Conservation (phyloP, 1,140 invertebrate genomes). For the Drosophila bocqueti region DNA sequence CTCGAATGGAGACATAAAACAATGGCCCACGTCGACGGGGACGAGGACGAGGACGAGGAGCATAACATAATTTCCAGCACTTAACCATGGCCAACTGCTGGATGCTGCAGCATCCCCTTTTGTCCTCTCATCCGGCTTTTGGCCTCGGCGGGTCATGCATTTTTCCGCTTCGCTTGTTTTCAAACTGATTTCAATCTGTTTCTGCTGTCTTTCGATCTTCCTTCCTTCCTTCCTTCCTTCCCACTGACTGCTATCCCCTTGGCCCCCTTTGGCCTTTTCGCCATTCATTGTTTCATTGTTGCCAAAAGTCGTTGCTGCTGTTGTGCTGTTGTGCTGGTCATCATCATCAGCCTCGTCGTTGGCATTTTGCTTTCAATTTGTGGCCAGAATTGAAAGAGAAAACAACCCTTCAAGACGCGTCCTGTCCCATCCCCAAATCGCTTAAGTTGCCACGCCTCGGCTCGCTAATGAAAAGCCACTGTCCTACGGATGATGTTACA, state of each 20-base stretch:
- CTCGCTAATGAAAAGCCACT: conserved; percentile 57
- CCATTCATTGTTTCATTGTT: conserved; percentile 68
- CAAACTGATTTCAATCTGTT: conserved; percentile 78
- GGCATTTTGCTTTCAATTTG: conserved; percentile 75
- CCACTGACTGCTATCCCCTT: background rate
- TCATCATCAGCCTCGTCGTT: conserved; percentile 48
- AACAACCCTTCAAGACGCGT: conserved; percentile 41
- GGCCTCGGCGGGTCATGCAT: conserved; percentile 55
- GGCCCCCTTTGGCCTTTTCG: conserved; percentile 7
- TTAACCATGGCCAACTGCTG: conserved; percentile 59
- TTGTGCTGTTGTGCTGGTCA: conserved; percentile 37
- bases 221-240: conserved; percentile 23
- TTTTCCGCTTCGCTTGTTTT: conserved; percentile 75
- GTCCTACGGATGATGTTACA: conserved; percentile 22
- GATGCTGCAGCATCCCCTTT: background rate
- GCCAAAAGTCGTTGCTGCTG: conserved; percentile 56
- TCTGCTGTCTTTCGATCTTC: conserved; percentile 70
- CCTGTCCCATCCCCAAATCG: conserved; percentile 10
- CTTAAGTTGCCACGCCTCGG: conserved; percentile 45
- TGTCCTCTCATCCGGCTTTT: conserved; percentile 33
- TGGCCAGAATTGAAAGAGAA: conserved; percentile 55
- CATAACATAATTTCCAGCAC: conserved; percentile 68
- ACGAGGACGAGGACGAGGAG: conserved; percentile 23
- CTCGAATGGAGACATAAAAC: conserved; percentile 65
- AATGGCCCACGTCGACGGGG: conserved; percentile 31